Evolutionary conservation across 2,797 vertebrate genomes (phyloP).

Genomic region (Crossoptilon crossoptilon): DNA sequence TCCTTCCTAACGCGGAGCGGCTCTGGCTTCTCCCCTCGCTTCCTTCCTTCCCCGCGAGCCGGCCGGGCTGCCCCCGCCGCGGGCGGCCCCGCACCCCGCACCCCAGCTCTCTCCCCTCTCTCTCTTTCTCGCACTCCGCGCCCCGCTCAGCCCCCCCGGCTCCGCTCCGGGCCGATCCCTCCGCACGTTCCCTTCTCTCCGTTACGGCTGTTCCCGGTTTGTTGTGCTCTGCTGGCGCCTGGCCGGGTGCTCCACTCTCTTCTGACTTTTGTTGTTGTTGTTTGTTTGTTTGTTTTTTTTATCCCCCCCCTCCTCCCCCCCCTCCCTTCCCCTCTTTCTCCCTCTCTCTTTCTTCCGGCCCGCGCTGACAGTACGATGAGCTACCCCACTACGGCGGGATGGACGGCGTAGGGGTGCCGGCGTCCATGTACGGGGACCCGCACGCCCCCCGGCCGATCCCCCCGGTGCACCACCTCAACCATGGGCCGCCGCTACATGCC

Average conservation of each 20-base stretch:
- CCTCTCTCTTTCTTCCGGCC: conserved; percentile 61
- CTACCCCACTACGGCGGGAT: conserved; percentile 99
- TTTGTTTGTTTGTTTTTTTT: conserved; percentile 22
- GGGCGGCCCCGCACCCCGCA: conserved; percentile 32
- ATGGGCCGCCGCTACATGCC: conserved; percentile 98
- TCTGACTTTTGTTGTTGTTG: conserved; percentile 80
- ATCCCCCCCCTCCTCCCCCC: background rate
- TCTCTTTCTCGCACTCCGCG: conserved; percentile 32
- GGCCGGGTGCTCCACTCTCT: conserved; percentile 75
- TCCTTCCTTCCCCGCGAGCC: conserved; percentile 66
- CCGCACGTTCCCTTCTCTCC: conserved; percentile 66
- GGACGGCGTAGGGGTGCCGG: conserved; percentile 97
- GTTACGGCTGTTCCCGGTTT: conserved; percentile 62
- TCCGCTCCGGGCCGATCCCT: conserved; percentile 64
- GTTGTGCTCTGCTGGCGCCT: conserved; percentile 69
- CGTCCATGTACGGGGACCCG: conserved; percentile 99
- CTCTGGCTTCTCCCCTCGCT: conserved; percentile 67
- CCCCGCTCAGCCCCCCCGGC: conserved; percentile 38
- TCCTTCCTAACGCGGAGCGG: conserved; percentile 59
- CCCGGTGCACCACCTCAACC: conserved; percentile 98
- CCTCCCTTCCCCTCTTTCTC: background rate
- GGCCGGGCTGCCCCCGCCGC: conserved; percentile 51
- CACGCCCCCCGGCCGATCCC: conserved; percentile 98
- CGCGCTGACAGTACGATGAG: conserved; percentile 96
- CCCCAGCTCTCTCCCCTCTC: conserved; percentile 40